Base-by-base conservation (phyloP, 1,140 invertebrate genomes). In the Pinna nobilis region DNA sequence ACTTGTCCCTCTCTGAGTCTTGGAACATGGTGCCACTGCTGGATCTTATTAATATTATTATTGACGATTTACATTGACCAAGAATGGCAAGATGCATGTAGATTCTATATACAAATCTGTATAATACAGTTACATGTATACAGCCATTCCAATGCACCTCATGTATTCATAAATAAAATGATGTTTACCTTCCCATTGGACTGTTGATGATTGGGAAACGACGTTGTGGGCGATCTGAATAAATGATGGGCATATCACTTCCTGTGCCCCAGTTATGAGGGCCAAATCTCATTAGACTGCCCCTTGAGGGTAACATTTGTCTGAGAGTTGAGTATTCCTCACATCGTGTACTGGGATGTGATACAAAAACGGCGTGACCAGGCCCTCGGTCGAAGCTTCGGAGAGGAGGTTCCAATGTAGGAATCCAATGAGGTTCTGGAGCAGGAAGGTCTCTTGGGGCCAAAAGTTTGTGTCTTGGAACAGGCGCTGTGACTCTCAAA, bases 291-390 rank as follows among this genome's bases (percentile, higher is more conserved):
- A 41, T 28, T n/a, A 77, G 39, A 59, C 75, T 72, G 35, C 85
- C 84, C 2, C 61, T 47, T 3, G 86, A 85, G 0, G 86, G 86
- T 28, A 87, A 65, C 78, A 86, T 85, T 70, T 87, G 84, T n/a
- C 84, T 64, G 15, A 88, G 77, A 11, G 86, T 88, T 2, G 86
- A 88, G 76, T 86, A 88, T 9, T 86, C 78, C 67, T 88, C 82
- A 70, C 80, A 79, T 25, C 86, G 55, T 11, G 86, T 80, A n/a
- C 74, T 64, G 44, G 79, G 77, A 44, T 81, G 77, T 7, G 84
- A 81, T 39, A 53, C 75, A 39, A 72, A 82, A 57, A 80, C 70
- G n/a, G 53, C 41, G 11, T 67, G 66, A 1, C 75, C 71, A n/a
- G 72, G 65, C 23, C 74, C 65, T 4, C 83, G 69, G 23, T 82